Evolutionary conservation across 2,113 vertebrate species (phyloP).

Genomic region (Hemichromis elongatus): DNA sequence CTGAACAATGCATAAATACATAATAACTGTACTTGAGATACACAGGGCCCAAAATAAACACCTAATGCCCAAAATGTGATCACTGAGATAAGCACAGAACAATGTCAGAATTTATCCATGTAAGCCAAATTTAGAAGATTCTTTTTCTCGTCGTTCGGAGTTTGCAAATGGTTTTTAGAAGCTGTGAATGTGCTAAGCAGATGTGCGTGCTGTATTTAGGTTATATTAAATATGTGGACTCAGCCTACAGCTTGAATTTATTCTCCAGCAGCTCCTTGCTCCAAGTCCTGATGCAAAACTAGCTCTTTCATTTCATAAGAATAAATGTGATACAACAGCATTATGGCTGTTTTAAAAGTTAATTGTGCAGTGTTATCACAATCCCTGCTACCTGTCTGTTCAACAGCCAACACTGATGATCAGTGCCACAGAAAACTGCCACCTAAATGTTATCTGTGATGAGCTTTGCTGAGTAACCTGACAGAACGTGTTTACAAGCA

Average conservation of each 20-base stretch:
- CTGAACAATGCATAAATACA: background rate
- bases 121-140: background rate
- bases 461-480: background rate
- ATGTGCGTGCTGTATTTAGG: background rate
- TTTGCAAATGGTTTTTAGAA: background rate
- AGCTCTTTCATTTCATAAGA: background rate
- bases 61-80: background rate
- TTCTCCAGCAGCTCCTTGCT: background rate
- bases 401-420: background rate
- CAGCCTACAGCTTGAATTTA: background rate
- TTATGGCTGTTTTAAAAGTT: background rate
- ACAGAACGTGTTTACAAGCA: background rate
- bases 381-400: background rate
- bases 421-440: background rate
- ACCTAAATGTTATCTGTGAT: background rate
- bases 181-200: background rate
- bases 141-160: no score
- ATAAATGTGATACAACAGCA: background rate
- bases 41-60: background rate
- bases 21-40: background rate
- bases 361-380: background rate
- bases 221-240: background rate
- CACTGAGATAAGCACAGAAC: background rate
- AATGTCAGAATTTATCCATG: background rate
- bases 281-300: background rate